These are phyloP conservation scores for Tragopan temminckii DNA, from an alignment of 2,797 vertebrate species.

Conservation along the genomic window DNA sequence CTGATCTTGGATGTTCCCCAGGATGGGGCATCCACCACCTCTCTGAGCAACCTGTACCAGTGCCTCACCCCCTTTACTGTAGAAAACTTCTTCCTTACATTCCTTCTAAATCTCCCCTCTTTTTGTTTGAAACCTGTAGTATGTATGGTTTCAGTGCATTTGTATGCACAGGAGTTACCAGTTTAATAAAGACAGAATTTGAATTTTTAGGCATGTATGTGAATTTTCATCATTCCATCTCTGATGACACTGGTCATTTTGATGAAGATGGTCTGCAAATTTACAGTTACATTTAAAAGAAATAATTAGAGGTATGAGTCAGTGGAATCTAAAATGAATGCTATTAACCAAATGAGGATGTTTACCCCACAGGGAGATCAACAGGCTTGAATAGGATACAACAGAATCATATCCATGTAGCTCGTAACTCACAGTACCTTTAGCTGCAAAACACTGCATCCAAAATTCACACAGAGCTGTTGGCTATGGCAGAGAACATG, in stretches of 20 bases:
- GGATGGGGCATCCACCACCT: too few species aligned
- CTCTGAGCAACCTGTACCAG: too few species aligned
- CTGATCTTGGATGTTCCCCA: too few species aligned
- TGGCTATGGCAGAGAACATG: background rate
- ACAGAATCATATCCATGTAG: background rate
- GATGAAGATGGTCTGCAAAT: background rate
- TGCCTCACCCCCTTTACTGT: too few species aligned
- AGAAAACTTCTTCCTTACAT: too few species aligned
- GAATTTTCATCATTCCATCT: background rate
- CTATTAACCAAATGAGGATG: background rate
- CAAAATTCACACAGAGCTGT: background rate
- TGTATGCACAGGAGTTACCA: background rate
- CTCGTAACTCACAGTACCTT: background rate
- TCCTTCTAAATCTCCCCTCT: too few species aligned
- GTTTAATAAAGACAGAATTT: background rate
- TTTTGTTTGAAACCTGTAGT: too few species aligned
- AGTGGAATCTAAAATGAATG: background rate
- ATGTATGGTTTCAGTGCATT: background rate
- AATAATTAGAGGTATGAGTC: background rate
- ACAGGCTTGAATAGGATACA: fast-evolving
- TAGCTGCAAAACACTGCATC: background rate
- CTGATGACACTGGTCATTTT: fast-evolving
- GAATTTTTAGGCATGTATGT: fast-evolving
- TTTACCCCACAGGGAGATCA: background rate
- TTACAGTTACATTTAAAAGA: background rate